Evolutionary conservation across 1,140 invertebrate species (phyloP), one percentile per base, ranked within the genome.

Genomic region (Drosophila mayri): DNA sequence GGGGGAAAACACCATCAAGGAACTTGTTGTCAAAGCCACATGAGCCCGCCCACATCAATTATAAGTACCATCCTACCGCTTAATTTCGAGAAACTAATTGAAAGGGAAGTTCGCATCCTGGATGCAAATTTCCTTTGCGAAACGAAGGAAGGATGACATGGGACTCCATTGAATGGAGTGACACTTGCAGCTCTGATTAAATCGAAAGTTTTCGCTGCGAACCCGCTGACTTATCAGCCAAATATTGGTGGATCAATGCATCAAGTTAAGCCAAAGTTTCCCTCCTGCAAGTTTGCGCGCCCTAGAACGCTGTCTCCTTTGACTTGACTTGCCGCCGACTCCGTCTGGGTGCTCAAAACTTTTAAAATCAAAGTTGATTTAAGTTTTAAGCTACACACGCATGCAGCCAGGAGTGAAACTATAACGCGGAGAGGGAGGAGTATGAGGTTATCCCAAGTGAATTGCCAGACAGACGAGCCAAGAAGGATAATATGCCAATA

Each of bases 211-310:
- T 79, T 28, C 40, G 25, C 50, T 70, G n/a, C 63, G 61, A 76
- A 55, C 61, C 71, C 66, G 61, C 44, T 62, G 85, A 87, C 76
- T 87, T 83, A 77, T 86, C 84, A 83, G 76, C 76, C 79, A 83
- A 87, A 87, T 87, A 87, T 87, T 87, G 83, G 87, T 83, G 87
- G 83, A 87, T 82, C 83, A 87, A 87, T 87, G 83, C 83, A 86
- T 87, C 86, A 71, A 82, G 72, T 80, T 73, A 52, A 41, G 50
- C 37, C 54, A 75, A 81, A 87, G 65, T 87, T 76, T 76, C 46
- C 47, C 57, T 57, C 37, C 50, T 38, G 55, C 38, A 68, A 74
- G 59, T 43, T 68, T 43, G 35, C 66, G 64, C 20, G 43, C 62
- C 76, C 41, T 32, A 22, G 47, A 61, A 70, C 41, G 41, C 50